These are phyloP conservation scores for Hesperia comma DNA, from an alignment of 2,888 invertebrate species.

Conservation along the genomic window DNA sequence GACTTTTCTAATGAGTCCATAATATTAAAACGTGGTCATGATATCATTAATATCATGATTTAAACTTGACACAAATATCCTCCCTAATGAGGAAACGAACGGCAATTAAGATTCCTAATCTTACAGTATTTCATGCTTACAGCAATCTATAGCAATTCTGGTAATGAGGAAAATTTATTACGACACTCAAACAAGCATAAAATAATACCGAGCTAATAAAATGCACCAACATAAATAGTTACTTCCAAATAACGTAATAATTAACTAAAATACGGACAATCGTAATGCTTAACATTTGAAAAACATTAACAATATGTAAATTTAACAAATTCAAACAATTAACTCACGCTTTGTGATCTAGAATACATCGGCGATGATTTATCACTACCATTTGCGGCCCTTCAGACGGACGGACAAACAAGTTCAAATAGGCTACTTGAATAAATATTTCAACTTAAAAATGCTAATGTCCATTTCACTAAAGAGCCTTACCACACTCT, in stretches of 20 bases:
- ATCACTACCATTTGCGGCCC: constrained; percentile 58
- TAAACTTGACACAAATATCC: constrained; percentile 15
- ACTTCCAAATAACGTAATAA: constrained; percentile 6
- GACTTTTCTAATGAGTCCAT: not conserved
- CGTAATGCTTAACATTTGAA: constrained; percentile 18
- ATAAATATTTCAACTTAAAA: constrained; percentile 68
- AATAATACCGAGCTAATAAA: not conserved
- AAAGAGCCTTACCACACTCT: not conserved
- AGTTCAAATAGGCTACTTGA: constrained; percentile 68
- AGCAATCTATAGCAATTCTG: not conserved
- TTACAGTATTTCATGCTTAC: constrained; percentile 7
- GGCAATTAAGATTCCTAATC: constrained; percentile 23
- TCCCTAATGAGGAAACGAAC: constrained; percentile 19
- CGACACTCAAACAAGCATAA: constrained; percentile 8
- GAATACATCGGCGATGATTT: constrained; percentile 53
- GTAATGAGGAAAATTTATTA: constrained; percentile 22
- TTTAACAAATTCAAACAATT: constrained; percentile 39
- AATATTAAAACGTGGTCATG: not conserved
- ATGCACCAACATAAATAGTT: constrained; percentile 2
- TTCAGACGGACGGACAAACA: constrained; percentile 61
- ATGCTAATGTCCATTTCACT: constrained; percentile 51
- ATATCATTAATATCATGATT: not conserved
- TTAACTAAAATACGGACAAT: constrained; percentile 2
- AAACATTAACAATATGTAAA: constrained; percentile 40
- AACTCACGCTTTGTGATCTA: constrained; percentile 46